These are phyloP conservation scores for Isurus oxyrinchus DNA, from an alignment of 2,113 vertebrate genomes.

Conservation along the genomic window DNA sequence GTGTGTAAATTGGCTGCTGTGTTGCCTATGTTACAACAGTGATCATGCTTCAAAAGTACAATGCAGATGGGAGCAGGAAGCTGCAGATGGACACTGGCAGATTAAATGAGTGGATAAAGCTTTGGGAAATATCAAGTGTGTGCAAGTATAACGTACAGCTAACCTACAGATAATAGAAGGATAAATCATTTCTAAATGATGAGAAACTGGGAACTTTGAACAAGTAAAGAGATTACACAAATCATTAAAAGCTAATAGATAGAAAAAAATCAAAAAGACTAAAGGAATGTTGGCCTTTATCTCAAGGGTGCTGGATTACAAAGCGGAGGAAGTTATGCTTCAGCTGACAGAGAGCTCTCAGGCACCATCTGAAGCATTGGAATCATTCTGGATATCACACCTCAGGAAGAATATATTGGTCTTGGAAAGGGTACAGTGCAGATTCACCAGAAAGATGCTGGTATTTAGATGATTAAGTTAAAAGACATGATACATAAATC, in stretches of 20 bases:
- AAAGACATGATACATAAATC: neutral
- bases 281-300: neutral
- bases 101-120: neutral
- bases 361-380: neutral
- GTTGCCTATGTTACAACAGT: neutral
- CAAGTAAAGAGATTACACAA: neutral
- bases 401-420: neutral
- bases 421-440: neutral
- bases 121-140: no score
- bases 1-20: no score
- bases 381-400: neutral
- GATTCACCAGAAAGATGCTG: neutral
- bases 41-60: neutral
- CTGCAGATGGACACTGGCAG: neutral
- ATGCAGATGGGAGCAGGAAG: neutral
- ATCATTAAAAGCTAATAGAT: neutral
- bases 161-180: no score
- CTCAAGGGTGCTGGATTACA: neutral
- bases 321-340: neutral
- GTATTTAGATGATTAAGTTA: neutral
- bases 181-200: neutral
- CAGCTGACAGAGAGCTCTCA: neutral
- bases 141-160: neutral
- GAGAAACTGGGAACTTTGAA: neutral
- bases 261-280: neutral